Percentiles rank a stretch among this genome's conserved stretches.
Evolutionary conservation across 2,113 vertebrate genomes (phyloP).

Genomic region (Xiphophorus hellerii): DNA sequence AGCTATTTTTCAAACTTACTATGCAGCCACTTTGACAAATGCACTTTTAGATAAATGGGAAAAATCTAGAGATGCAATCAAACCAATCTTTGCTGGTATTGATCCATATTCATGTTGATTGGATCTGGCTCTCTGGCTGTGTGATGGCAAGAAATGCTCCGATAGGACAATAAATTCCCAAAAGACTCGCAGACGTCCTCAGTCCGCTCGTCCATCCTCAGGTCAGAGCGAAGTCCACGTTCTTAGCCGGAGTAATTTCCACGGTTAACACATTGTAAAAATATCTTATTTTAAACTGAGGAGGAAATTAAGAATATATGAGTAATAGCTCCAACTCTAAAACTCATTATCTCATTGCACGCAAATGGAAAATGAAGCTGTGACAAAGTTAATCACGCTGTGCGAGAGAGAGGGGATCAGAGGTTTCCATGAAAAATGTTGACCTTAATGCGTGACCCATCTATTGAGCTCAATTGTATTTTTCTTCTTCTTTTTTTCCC

Average conservation of each 20-base stretch:
- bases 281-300: conserved; percentile 26
- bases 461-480: conserved; percentile 55
- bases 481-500: conserved; percentile 23
- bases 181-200: conserved; percentile 22
- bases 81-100: neutral
- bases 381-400: conserved; percentile 68
- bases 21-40: neutral
- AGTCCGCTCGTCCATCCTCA: conserved; percentile 25
- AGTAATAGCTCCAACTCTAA: conserved; percentile 54
- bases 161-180: conserved; percentile 12
- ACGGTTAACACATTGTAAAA: conserved; percentile 16
- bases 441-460: conserved; percentile 71
- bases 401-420: conserved; percentile 27
- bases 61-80: neutral
- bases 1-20: neutral
- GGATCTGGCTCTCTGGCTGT: neutral
- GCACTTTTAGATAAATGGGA: conserved; percentile 1
- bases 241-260: conserved; percentile 22
- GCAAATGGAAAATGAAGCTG: conserved; percentile 63
- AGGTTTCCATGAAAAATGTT: conserved; percentile 64
- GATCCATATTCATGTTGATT: conserved; percentile 18
- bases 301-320: conserved; percentile 38
- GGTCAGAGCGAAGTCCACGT: conserved; percentile 19
- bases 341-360: conserved; percentile 69
- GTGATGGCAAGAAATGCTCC: neutral